phyloP scores from a whole-genome alignment of 2,113 vertebrate species.

The Odocoileus virginianus region DNA sequence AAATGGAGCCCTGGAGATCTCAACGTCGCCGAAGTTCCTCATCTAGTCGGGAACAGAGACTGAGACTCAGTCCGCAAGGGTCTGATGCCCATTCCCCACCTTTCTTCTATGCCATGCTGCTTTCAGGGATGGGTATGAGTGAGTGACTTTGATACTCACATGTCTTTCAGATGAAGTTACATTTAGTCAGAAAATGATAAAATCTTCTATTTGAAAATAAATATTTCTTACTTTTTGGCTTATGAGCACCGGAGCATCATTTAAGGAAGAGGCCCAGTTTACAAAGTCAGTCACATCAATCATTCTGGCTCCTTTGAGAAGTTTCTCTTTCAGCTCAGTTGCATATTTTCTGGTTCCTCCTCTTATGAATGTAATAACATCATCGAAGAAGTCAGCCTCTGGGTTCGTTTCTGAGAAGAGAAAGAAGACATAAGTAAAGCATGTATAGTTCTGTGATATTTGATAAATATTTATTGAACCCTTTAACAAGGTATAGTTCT shows the following conservation, averaged over 20 bases:
- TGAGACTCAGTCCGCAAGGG: neutral
- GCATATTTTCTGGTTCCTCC: slow-evolving; percentile 83
- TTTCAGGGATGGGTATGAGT: neutral
- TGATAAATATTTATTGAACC: neutral
- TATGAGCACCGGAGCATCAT: slow-evolving; percentile 83
- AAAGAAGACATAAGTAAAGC: neutral
- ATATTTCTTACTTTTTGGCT: slow-evolving; percentile 66
- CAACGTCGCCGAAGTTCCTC: neutral
- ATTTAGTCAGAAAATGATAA: neutral
- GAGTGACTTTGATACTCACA: neutral
- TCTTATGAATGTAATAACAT: slow-evolving; percentile 84
- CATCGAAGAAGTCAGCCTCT: slow-evolving; percentile 75
- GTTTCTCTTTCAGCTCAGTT: slow-evolving; percentile 82
- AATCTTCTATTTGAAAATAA: neutral
- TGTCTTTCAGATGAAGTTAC: neutral
- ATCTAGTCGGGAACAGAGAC: neutral
- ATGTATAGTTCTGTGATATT: neutral
- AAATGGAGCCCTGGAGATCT: neutral
- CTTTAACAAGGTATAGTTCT: neutral
- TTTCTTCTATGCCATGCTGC: neutral
- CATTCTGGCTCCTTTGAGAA: slow-evolving; percentile 61
- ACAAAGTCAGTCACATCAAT: slow-evolving; percentile 81
- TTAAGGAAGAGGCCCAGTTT: slow-evolving; percentile 85
- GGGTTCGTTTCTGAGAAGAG: slow-evolving; percentile 23
- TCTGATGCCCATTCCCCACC: neutral